Conservation (phyloP, 2,888 invertebrate species). For the Sepiola atlantica region DNA sequence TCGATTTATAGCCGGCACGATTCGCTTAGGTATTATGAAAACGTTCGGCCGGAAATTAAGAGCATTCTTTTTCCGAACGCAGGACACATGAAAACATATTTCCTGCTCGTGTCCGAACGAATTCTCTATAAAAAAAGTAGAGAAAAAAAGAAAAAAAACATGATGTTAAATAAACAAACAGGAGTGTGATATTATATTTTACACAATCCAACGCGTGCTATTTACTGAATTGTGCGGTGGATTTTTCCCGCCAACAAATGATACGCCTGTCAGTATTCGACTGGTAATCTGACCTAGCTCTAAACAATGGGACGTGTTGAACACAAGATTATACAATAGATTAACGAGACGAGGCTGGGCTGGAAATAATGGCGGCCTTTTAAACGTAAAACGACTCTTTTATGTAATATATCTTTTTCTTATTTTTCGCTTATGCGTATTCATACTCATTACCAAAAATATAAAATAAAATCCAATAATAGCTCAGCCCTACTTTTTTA, state of each 20-base stretch:
- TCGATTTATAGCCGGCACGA: not conserved
- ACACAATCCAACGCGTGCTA: not conserved
- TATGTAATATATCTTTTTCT: too few relatives aligned
- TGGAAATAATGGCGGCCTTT: too few relatives aligned
- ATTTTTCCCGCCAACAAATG: not conserved
- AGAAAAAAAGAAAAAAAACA: too few relatives aligned
- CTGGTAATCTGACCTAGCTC: not conserved
- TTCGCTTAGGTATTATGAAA: not conserved
- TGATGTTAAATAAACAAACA: too few relatives aligned
- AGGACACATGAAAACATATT: constrained; percentile 15
- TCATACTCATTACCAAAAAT: too few relatives aligned
- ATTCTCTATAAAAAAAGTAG: not conserved
- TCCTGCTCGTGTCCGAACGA: not conserved
- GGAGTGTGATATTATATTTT: not conserved
- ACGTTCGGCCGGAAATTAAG: not conserved
- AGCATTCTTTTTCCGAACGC: not conserved
- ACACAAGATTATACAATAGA: not conserved
- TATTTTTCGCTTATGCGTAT: too few relatives aligned
- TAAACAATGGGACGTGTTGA: not conserved
- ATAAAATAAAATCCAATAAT: too few relatives aligned
- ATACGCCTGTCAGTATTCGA: not conserved
- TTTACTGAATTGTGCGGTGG: not conserved
- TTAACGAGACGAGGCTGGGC: not conserved
- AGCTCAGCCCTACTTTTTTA: too few relatives aligned
- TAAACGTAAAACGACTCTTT: too few relatives aligned